Evolutionary conservation across 2,797 vertebrate genomes (phyloP), one percentile per base, ranked within the genome.

Genomic region (Chanos chanos): DNA sequence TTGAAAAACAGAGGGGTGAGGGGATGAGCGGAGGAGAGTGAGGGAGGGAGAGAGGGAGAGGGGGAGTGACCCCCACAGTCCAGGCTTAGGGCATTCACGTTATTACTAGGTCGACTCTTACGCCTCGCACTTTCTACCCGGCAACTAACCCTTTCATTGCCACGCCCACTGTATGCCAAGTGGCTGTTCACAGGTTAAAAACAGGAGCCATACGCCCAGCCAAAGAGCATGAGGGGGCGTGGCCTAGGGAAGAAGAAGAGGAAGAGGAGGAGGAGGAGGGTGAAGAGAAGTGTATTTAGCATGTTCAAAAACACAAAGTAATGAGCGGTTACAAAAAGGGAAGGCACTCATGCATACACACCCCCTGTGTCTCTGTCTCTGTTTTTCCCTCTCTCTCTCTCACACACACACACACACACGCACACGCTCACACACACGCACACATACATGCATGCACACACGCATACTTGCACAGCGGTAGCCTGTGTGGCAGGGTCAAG

Each of bases 281-380:
- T 12, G 22, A 58, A 40, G 27, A 60, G 44, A 24, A 70, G 77
- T 85, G 85, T 86, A 87, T 85, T 86, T 71, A 73, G 58, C 72
- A 10, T 89, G 86, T 74, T 83, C 84, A 84, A 68, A 70, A 19
- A 71, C 74, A 82, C 82, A 80, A 84, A 74, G 52, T 87, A 85
- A 88, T 82, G 74, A 75, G 68, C 34, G 39, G 61, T 70, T 70
- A 80, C 59, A 61, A 70, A 72, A 76, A 62, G 50, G 43, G 60
- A 66, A 76, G 64, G 53, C 68, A 66, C 21, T 70, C 61, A 71
- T 64, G 67, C 66, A 69, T 64, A 45, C 72, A 7, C 52, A 22
- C 51, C 27, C 22, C 15, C 48, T 3, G 16, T 40, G 28, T 51
- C 45, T 50, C 47, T 1, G n/a, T 16, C 45, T 66, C 43, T 44